These are phyloP conservation scores for Pogonomyrmex californicus DNA, from an alignment of 1,140 invertebrate species.

Conservation along the genomic window DNA sequence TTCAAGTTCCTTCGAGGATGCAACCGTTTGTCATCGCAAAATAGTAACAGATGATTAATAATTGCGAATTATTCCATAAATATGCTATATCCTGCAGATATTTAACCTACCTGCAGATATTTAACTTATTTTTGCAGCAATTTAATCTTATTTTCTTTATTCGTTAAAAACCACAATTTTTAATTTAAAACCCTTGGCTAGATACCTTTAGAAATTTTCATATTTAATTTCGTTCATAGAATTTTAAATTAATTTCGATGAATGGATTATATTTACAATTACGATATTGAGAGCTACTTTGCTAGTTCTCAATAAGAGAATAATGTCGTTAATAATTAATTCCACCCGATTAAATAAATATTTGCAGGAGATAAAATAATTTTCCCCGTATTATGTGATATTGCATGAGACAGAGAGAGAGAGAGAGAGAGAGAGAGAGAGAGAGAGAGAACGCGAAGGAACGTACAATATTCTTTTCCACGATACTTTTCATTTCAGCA, in stretches of 20 bases:
- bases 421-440: too few relatives aligned
- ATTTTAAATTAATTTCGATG: not conserved
- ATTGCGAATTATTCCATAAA: not conserved
- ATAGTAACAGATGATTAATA: not conserved
- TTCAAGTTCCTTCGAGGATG: slow-evolving; percentile 16
- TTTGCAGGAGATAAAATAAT: not conserved
- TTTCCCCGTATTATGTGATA: not conserved
- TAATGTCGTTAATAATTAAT: not conserved
- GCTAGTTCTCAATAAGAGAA: not conserved
- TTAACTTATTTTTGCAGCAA: not conserved
- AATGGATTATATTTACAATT: not conserved
- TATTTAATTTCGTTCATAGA: slow-evolving; percentile 1
- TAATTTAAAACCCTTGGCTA: not conserved
- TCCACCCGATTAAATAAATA: not conserved
- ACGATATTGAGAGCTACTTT: not conserved
- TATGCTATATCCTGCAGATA: not conserved
- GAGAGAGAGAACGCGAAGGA: too few relatives aligned
- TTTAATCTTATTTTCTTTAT: not conserved
- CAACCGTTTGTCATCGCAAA: not conserved
- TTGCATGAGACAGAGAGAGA: not conserved
- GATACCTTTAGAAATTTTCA: not conserved
- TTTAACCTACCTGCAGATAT: not conserved
- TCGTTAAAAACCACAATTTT: not conserved
- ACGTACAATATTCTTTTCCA: not conserved
- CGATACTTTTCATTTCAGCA: not conserved